Evolutionary conservation across 2,797 vertebrate species (phyloP).

Genomic region (Tokudaia muenninki): DNA sequence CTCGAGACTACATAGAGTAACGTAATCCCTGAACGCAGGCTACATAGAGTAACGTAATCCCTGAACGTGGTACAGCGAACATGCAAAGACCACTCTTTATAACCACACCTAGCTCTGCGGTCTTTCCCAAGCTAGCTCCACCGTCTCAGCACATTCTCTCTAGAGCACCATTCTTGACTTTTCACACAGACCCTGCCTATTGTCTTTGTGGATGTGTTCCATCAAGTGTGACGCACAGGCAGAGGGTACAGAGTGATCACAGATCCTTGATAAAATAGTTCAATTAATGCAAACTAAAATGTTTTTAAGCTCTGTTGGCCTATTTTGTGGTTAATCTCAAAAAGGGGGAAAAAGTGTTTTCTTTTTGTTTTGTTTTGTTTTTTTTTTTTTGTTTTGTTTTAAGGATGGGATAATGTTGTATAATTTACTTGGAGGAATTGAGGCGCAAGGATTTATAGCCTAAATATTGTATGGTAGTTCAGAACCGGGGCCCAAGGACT

Average conservation of each 20-base stretch:
- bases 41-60: slow-evolving; percentile 23
- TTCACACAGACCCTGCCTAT: background rate
- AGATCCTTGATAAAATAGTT: slow-evolving; percentile 70
- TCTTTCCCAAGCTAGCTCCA: slow-evolving; percentile 26
- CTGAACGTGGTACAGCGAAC: background rate
- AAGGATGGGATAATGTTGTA: background rate
- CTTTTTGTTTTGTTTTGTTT: background rate
- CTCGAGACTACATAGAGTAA: slow-evolving; percentile 11
- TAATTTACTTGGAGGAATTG: slow-evolving; percentile 25
- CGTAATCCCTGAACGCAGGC: slow-evolving; percentile 1
- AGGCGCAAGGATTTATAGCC: background rate
- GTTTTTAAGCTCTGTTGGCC: slow-evolving; percentile 3
- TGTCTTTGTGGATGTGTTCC: slow-evolving; percentile 44
- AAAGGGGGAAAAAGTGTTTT: background rate
- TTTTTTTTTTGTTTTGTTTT: background rate
- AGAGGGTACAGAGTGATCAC: slow-evolving; percentile 33
- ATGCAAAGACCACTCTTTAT: background rate
- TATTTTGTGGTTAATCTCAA: slow-evolving; percentile 37
- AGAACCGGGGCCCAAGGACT: background rate
- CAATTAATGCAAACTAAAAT: slow-evolving; percentile 11
- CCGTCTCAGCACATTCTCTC: slow-evolving; percentile 23
- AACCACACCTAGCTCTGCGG: background rate
- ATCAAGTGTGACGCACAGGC: background rate
- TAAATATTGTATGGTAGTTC: background rate
- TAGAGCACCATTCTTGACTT: background rate